Conservation (phyloP, 1,140 invertebrate genomes). For the Acromyrmex charruanus region DNA sequence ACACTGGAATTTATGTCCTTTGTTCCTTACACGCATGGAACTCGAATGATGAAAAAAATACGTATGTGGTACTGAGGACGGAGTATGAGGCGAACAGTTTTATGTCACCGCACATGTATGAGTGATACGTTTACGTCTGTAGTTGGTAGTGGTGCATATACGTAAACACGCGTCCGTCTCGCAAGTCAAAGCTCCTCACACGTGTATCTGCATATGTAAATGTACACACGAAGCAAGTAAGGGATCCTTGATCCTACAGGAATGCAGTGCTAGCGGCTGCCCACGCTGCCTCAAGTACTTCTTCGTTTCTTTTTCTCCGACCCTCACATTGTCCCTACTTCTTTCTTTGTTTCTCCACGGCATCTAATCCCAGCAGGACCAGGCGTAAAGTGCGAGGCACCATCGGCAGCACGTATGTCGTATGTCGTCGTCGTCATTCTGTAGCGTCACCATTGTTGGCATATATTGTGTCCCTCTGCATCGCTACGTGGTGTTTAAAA, state of each 20-base stretch:
- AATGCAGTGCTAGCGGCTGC: conserved; percentile 82
- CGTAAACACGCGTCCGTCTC: conserved; percentile 11
- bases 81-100: conserved; percentile 13
- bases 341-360: conserved; percentile 78
- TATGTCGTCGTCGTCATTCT: conserved; percentile 67
- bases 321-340: conserved; percentile 58
- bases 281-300: conserved; percentile 82
- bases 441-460: conserved; percentile 58
- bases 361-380: conserved; percentile 82
- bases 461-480: background rate
- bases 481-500: conserved; percentile 27
- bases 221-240: conserved; percentile 70
- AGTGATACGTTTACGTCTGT: conserved; percentile 48
- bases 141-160: conserved; percentile 24
- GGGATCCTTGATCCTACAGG: conserved; percentile 85
- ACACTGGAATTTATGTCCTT: background rate
- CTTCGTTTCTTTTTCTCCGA: conserved; percentile 44
- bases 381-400: conserved; percentile 61
- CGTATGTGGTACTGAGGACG: conserved; percentile 23
- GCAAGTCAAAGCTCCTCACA: conserved; percentile 44
- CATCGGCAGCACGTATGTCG: conserved; percentile 72
- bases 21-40: background rate
- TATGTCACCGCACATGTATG: conserved; percentile 13
- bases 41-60: conserved; percentile 52
- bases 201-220: conserved; percentile 60